A percentile compares a stretch with the other conserved stretches of the same genome.
Evolutionary conservation across 2,113 vertebrate genomes (phyloP).

Genomic region (Microcebus jonahi): DNA sequence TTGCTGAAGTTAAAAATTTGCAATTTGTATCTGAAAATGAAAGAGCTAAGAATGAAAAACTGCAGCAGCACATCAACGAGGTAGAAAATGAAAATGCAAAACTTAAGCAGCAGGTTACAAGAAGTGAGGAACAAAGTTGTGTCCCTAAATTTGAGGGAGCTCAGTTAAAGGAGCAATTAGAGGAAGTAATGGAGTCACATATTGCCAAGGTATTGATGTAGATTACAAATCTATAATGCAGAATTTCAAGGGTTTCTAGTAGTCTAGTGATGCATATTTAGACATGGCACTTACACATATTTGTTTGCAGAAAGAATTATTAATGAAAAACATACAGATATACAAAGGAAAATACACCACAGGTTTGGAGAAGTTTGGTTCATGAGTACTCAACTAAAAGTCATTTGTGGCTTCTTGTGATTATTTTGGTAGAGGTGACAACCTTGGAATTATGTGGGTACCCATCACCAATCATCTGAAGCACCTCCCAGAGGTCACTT

Average conservation of each 20-base stretch:
- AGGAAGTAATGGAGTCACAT: constrained; percentile 4
- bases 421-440: constrained; percentile 10
- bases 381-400: neutral
- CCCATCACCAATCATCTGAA: neutral
- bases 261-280: neutral
- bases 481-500: neutral
- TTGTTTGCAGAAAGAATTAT: constrained; percentile 41
- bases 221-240: neutral
- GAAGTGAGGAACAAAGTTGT: neutral
- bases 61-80: constrained; percentile 52
- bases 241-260: neutral
- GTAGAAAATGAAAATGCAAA: constrained; percentile 58
- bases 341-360: constrained; percentile 3
- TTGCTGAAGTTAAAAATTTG: constrained; percentile 55
- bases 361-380: constrained; percentile 31
- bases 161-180: constrained; percentile 15
- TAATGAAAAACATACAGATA: constrained; percentile 7
- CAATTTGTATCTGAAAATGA: constrained; percentile 57
- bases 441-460: neutral
- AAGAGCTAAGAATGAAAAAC: constrained; percentile 53
- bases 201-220: constrained; percentile 3
- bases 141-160: neutral
- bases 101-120: constrained; percentile 52
- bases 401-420: neutral
- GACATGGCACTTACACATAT: neutral